A percentile compares a stretch with the other conserved stretches of the same genome.
Evolutionary conservation across 1,140 invertebrate genomes (phyloP).

Genomic region (Diorhabda elongata): DNA sequence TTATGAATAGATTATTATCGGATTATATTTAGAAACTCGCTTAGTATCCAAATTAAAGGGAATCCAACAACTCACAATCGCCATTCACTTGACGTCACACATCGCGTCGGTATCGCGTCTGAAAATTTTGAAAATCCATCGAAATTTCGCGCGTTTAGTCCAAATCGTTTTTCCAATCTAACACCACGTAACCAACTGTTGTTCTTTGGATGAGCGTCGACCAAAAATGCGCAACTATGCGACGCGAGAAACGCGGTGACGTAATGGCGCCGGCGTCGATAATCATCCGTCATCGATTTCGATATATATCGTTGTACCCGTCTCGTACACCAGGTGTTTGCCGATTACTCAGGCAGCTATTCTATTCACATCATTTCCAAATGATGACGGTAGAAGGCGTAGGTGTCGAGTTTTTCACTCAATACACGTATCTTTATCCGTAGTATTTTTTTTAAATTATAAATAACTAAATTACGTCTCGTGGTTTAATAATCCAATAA

Average conservation of each 20-base stretch:
- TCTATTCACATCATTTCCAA: not conserved
- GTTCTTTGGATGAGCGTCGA: not conserved
- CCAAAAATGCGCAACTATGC: not conserved
- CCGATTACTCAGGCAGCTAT: not conserved
- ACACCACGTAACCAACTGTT: constrained; percentile 1
- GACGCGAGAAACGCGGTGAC: not conserved
- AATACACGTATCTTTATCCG: no score
- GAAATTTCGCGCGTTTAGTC: not conserved
- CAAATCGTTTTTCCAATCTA: not conserved
- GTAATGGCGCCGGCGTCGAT: not conserved
- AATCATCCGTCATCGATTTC: no score
- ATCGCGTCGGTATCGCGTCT: not conserved
- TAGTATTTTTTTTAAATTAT: no score
- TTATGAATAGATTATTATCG: no score
- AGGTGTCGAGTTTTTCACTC: no score
- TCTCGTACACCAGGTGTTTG: not conserved
- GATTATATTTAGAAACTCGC: no score
- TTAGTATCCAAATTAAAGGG: no score
- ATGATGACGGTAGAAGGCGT: no score
- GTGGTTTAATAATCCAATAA: no score
- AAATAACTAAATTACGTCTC: no score
- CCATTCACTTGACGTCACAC: not conserved
- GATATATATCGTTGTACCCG: not conserved
- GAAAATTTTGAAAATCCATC: not conserved
- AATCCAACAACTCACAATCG: not conserved